Base-by-base conservation (phyloP, 92 coral and sea anemone species). In the Anthopleura xanthogrammica region DNA sequence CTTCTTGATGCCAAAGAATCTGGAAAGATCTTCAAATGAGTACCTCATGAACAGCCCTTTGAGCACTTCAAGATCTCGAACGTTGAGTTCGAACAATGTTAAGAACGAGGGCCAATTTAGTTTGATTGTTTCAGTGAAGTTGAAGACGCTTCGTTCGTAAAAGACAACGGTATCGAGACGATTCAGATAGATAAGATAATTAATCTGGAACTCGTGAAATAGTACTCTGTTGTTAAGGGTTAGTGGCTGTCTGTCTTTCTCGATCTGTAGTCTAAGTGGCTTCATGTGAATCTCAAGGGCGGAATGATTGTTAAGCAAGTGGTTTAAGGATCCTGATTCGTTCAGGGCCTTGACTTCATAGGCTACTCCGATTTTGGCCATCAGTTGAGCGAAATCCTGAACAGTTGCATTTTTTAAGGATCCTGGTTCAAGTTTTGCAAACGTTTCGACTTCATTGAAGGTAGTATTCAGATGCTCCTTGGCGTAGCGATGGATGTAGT, bases 391-490 rank as follows among this genome's bases (percentile, higher is more conserved):
- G 66, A 90, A 87, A 54, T 84, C 84, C 17, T 77, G 23, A 11
- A 90, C 89, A 9, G 87, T 90, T 14, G 86, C 62, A 55, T 80
- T 82, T 6, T 62, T 22, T 40, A 90, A 75, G 20, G 77, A 80
- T 19, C 77, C 89, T 20, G 72, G 77, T 19, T 83, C 72, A 23
- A 43, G 77, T 41, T 66, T 82, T 24, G 86, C 52, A 52, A 76
- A 80, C 0, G 4, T 42, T 22, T 86, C 93, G 43, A 85, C 78
- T 41, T 85, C 82, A 1, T 48, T 72, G 7, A 77, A 41, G 23
- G 81, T 87, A 13, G 74, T 55, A 20, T 82, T 64, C 48, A 75
- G 43, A 23, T 87, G 42, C 42, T 29, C 75, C 41, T 0, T 48
- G 50, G 82, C 82, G 72, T 90, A 90, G 75, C 83, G 88, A 41